Conservation (phyloP, 2,113 vertebrate species). For the Bungarus multicinctus region DNA sequence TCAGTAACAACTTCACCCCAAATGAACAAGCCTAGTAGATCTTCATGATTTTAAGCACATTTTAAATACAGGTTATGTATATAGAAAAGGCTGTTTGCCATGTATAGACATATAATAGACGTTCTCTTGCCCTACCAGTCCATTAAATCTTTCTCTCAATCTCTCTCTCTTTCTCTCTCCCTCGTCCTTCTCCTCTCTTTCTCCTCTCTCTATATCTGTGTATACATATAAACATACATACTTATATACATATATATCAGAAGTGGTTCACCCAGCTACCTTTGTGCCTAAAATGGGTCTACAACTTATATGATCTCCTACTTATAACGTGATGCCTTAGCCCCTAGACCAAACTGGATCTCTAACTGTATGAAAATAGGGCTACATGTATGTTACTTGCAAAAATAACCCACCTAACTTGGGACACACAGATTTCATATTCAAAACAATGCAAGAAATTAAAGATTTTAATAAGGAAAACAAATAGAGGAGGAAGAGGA, state of each 20-base stretch:
- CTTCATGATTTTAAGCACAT: not conserved
- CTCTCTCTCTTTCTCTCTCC: not conserved
- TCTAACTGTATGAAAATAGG: not conserved
- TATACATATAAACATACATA: not conserved
- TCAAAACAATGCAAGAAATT: not conserved
- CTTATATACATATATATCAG: not conserved
- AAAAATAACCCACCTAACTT: not conserved
- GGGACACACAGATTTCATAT: not conserved
- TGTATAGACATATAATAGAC: not conserved
- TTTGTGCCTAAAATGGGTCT: not conserved
- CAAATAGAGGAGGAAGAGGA: not conserved
- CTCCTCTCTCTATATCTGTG: not conserved
- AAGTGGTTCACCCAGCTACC: not conserved
- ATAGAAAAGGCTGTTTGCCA: not conserved
- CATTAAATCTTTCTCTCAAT: not conserved
- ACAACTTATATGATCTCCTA: not conserved
- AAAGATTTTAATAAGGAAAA: not conserved
- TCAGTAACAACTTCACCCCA: not conserved
- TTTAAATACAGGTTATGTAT: not conserved
- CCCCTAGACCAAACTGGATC: not conserved
- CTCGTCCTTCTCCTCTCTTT: no score
- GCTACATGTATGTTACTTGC: no score
- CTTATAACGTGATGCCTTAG: not conserved
- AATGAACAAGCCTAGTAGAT: not conserved
- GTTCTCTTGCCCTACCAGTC: not conserved